Percentiles rank a stretch among this genome's conserved stretches.
Evolutionary conservation across 2,888 invertebrate genomes (phyloP).

Genomic region (Linnaemya vulpina): DNA sequence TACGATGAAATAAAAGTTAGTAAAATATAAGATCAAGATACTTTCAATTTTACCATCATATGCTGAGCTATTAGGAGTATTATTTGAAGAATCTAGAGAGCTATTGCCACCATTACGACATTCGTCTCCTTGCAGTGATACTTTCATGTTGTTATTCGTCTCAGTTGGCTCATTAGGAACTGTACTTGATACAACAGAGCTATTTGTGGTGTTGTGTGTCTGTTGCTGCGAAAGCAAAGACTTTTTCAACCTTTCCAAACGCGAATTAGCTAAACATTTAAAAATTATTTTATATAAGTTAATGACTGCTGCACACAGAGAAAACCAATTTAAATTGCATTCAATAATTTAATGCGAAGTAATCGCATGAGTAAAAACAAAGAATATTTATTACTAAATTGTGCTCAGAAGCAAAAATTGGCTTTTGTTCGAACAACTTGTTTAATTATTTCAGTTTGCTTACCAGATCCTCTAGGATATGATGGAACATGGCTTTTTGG

Average conservation of each 20-base stretch:
- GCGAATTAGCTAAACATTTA: constrained; percentile 72
- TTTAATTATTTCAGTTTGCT: background rate
- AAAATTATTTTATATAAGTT: background rate
- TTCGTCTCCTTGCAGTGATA: background rate
- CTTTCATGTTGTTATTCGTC: background rate
- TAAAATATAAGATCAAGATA: background rate
- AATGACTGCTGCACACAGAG: background rate
- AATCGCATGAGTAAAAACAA: background rate
- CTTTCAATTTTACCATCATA: constrained; percentile 53
- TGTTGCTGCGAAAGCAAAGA: constrained; percentile 68
- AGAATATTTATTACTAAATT: too few species aligned
- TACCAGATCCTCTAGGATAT: constrained; percentile 43
- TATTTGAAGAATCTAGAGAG: background rate
- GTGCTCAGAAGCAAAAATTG: too few species aligned
- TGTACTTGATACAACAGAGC: background rate
- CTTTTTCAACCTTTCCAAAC: constrained; percentile 73
- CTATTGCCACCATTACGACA: background rate
- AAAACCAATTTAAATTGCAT: background rate
- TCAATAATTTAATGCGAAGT: background rate
- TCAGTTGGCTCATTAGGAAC: background rate
- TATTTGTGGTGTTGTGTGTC: constrained; percentile 11
- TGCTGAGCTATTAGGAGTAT: constrained; percentile 21
- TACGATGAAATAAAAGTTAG: background rate
- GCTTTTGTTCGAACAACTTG: background rate
- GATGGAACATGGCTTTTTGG: constrained; percentile 50